Evolutionary conservation across 2,113 vertebrate genomes (phyloP).

Genomic region (Phrynosoma platyrhinos): DNA sequence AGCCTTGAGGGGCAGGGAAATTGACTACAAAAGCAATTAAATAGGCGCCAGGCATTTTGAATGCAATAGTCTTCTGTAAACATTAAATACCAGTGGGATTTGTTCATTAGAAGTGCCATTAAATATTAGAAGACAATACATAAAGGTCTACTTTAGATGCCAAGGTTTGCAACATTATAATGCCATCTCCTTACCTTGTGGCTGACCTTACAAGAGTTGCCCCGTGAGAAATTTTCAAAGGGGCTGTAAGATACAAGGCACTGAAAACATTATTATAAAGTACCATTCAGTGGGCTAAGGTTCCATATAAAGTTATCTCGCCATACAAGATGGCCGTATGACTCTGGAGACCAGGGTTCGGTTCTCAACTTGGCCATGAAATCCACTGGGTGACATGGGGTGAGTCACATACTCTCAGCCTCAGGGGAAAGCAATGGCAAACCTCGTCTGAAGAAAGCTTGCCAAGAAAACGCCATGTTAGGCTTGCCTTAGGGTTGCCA

Average conservation of each 20-base stretch:
- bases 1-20: slow-evolving; percentile 76
- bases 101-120: slow-evolving; percentile 37
- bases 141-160: slow-evolving; percentile 17
- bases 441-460: too few species aligned
- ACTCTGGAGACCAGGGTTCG: too few species aligned
- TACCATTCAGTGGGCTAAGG: neutral
- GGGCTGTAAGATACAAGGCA: slow-evolving; percentile 30
- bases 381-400: too few species aligned
- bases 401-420: too few species aligned
- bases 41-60: slow-evolving; percentile 66
- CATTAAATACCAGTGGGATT: slow-evolving; percentile 36
- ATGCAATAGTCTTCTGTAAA: slow-evolving; percentile 51
- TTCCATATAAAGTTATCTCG: neutral
- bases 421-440: too few species aligned
- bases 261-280: neutral
- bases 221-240: neutral
- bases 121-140: slow-evolving; percentile 27
- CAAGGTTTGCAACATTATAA: neutral
- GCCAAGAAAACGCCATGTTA: too few species aligned
- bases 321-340: neutral
- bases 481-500: too few species aligned
- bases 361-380: neutral
- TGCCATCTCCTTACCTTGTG: neutral
- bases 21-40: slow-evolving; percentile 73
- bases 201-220: slow-evolving; percentile 7